Percentiles rank a stretch among this genome's conserved stretches.
Conservation (phyloP, 1,140 invertebrate genomes). For the Orchesella cincta region DNA sequence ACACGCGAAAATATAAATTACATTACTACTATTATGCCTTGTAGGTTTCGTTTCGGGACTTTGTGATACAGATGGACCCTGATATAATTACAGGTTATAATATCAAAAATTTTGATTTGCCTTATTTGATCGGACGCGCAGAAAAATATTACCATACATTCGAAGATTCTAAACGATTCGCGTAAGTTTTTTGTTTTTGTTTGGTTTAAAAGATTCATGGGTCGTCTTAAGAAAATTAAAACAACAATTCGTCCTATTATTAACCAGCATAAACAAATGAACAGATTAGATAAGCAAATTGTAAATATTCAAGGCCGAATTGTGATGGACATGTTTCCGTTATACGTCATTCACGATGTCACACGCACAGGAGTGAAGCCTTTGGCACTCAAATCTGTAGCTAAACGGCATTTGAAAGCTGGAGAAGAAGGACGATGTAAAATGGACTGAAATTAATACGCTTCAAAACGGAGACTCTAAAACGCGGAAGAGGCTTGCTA, state of each 20-base stretch:
- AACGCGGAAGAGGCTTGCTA: conserved; percentile 33
- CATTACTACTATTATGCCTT: too few relatives aligned
- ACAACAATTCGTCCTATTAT: conserved; percentile 21
- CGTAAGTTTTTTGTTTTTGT: background rate
- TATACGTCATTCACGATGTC: conserved; percentile 36
- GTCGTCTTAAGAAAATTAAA: conserved; percentile 28
- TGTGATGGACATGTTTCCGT: conserved; percentile 42
- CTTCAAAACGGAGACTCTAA: conserved; percentile 36
- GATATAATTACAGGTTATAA: conserved; percentile 48
- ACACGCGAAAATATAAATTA: background rate
- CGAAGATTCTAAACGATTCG: background rate
- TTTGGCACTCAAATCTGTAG: conserved; percentile 32
- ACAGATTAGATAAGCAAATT: conserved; percentile 29
- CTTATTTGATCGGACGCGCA: conserved; percentile 42
- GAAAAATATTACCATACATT: background rate
- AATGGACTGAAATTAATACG: conserved; percentile 37
- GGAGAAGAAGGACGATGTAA: conserved; percentile 39
- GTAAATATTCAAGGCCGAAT: conserved; percentile 38
- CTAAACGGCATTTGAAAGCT: conserved; percentile 35
- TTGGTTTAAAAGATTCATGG: conserved; percentile 6
- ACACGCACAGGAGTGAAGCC: background rate
- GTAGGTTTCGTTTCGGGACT: background rate
- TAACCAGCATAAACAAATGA: conserved; percentile 29
- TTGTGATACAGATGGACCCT: conserved; percentile 42
- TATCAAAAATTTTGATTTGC: conserved; percentile 48